Evolutionary conservation across 2,888 invertebrate species (phyloP).

Genomic region (Pheosia gnoma): DNA sequence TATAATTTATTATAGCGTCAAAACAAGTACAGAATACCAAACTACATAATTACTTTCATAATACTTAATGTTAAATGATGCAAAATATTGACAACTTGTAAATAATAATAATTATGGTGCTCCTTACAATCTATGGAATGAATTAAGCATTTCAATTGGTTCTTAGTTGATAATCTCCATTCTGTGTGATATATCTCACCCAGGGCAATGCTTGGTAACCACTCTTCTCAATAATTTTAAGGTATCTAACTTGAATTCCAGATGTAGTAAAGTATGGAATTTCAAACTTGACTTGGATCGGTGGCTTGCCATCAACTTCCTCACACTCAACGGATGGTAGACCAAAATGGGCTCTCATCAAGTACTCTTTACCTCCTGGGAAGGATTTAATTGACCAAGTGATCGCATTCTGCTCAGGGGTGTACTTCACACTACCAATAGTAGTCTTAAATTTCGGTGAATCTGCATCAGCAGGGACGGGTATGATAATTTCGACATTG

Average conservation of each 20-base stretch:
- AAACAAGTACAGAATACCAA: slow-evolving; percentile 49
- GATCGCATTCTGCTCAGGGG: slow-evolving; percentile 97
- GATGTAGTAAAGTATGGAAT: slow-evolving; percentile 99
- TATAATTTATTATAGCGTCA: slow-evolving; percentile 65
- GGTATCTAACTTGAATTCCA: slow-evolving; percentile 98
- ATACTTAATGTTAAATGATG: slow-evolving; percentile 49
- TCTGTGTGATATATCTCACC: slow-evolving; percentile 99
- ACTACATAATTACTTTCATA: slow-evolving; percentile 53
- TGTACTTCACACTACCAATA: slow-evolving; percentile 98
- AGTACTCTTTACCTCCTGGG: slow-evolving; percentile 98
- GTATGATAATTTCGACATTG: slow-evolving; percentile 98
- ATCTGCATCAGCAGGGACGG: slow-evolving; percentile 98
- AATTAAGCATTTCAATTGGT: slow-evolving; percentile 87
- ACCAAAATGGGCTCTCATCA: slow-evolving; percentile 99
- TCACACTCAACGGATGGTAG: slow-evolving; percentile 97
- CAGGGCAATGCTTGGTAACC: slow-evolving; percentile 99
- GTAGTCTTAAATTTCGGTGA: slow-evolving; percentile 99
- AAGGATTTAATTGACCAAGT: slow-evolving; percentile 99
- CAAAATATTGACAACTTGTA: slow-evolving; percentile 60
- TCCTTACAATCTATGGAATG: slow-evolving; percentile 50
- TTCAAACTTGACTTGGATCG: slow-evolving; percentile 99
- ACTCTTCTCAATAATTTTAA: slow-evolving; percentile 99
- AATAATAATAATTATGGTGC: slow-evolving; percentile 46
- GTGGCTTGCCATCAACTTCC: slow-evolving; percentile 97
- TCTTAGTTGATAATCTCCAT: slow-evolving; percentile 98